These are phyloP conservation scores for Cephus runcator DNA, from an alignment of 2,888 invertebrate genomes.

Conservation along the genomic window DNA sequence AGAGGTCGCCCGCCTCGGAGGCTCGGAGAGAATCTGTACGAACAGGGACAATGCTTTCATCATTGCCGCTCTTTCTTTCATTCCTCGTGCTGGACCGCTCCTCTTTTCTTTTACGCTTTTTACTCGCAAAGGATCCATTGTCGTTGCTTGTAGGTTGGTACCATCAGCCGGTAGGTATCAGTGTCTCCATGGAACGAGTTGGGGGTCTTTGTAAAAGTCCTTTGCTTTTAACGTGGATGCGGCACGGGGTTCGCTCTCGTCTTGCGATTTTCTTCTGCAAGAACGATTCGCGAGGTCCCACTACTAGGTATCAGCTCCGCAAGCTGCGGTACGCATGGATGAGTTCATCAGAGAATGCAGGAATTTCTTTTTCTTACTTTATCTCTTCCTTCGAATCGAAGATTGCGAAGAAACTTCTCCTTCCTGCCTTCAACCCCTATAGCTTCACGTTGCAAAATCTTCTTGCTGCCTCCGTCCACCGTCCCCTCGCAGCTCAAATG, in stretches of 20 bases:
- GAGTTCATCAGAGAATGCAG: background rate
- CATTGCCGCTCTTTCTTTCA: constrained; percentile 63
- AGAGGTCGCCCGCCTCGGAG: constrained; percentile 23
- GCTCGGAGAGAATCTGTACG: constrained; percentile 40
- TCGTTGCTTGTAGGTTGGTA: constrained; percentile 55
- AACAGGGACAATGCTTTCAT: constrained; percentile 65
- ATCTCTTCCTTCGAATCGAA: background rate
- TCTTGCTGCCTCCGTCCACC: background rate
- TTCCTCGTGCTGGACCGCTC: constrained; percentile 43
- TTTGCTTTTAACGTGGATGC: constrained; percentile 27
- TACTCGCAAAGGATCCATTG: constrained; percentile 62
- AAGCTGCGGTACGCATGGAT: background rate
- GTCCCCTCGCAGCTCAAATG: background rate
- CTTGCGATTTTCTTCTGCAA: background rate
- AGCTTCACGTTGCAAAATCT: background rate
- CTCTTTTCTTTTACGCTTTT: constrained; percentile 33
- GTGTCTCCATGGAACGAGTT: constrained; percentile 48
- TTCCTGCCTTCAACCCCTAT: background rate
- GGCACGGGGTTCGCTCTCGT: background rate
- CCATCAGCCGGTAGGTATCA: constrained; percentile 45
- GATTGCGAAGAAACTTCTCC: background rate
- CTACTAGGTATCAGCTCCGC: background rate
- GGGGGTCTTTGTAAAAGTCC: constrained; percentile 47
- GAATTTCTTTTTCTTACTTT: background rate
- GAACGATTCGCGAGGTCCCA: background rate